Conservation (phyloP, 2,888 invertebrate genomes). For the Plebejus argus region DNA sequence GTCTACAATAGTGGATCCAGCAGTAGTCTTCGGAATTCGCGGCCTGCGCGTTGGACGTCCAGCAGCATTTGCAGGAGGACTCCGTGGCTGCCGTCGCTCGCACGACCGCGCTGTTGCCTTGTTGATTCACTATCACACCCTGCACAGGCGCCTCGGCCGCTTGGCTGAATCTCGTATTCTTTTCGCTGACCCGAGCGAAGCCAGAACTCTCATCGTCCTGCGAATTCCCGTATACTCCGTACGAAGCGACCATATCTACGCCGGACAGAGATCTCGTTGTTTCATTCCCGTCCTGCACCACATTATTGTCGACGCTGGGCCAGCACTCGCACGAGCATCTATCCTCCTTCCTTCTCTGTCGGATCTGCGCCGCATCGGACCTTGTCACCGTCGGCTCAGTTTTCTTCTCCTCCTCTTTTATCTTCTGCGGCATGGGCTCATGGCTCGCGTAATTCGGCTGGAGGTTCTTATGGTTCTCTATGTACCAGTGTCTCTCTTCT, state of each 20-base stretch:
- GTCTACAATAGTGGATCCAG: constrained; percentile 79
- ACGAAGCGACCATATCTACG: constrained; percentile 78
- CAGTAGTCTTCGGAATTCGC: constrained; percentile 76
- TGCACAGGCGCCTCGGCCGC: constrained; percentile 72
- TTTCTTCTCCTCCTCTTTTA: constrained; percentile 76
- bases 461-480: constrained; percentile 76
- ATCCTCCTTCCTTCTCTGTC: constrained; percentile 73
- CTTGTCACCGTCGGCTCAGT: constrained; percentile 63
- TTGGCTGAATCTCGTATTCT: constrained; percentile 66
- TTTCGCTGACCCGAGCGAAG: constrained; percentile 70
- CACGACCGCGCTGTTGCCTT: constrained; percentile 76
- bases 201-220: constrained; percentile 76
- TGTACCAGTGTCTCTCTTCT: constrained; percentile 77
- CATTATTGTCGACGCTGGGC: constrained; percentile 73
- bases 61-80: constrained; percentile 66
- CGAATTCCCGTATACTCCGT: constrained; percentile 76
- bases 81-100: constrained; percentile 56
- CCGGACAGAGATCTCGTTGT: constrained; percentile 73
- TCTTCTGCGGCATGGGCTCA: constrained; percentile 70
- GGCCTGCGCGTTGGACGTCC: constrained; percentile 60
- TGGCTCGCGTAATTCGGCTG: constrained; percentile 64
- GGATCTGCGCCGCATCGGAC: constrained; percentile 61
- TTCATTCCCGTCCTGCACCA: constrained; percentile 64
- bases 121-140: constrained; percentile 77
- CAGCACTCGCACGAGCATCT: constrained; percentile 78